These are phyloP conservation scores for Andrena hattorfiana DNA, from an alignment of 2,888 invertebrate genomes.

Conservation along the genomic window DNA sequence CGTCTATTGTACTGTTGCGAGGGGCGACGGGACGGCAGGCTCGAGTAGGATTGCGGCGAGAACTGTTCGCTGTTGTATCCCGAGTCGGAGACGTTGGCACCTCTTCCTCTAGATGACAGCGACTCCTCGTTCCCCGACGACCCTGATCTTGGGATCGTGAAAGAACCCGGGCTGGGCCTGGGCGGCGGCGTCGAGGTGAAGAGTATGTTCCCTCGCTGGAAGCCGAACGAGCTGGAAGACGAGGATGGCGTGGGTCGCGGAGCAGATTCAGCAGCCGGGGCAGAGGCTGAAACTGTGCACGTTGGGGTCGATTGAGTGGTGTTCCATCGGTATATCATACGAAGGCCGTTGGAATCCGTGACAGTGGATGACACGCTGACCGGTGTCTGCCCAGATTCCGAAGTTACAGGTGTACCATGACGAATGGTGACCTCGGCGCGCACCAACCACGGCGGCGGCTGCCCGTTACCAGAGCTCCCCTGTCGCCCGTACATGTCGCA, in stretches of 20 bases:
- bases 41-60: conserved; percentile 83
- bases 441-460: conserved; percentile 88
- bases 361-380: conserved; percentile 79
- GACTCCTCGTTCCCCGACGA: conserved; percentile 67
- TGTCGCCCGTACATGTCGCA: conserved; percentile 70
- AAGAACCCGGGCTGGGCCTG: conserved; percentile 73
- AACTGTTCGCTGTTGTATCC: conserved; percentile 87
- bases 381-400: conserved; percentile 74
- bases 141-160: conserved; percentile 76
- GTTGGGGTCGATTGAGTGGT: conserved; percentile 68
- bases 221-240: conserved; percentile 81
- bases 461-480: conserved; percentile 53
- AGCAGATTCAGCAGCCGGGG: conserved; percentile 33
- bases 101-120: conserved; percentile 57
- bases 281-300: conserved; percentile 18
- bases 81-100: conserved; percentile 82
- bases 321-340: conserved; percentile 86
- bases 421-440: conserved; percentile 89
- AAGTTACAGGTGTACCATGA: conserved; percentile 85
- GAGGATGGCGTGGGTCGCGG: conserved; percentile 26
- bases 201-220: conserved; percentile 86
- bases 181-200: conserved; percentile 86
- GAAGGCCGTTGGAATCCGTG: conserved; percentile 85
- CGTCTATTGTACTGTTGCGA: conserved; percentile 85
- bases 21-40: conserved; percentile 76